Base-by-base conservation (phyloP, 2,888 invertebrate species). In the Desoria tigrina region DNA sequence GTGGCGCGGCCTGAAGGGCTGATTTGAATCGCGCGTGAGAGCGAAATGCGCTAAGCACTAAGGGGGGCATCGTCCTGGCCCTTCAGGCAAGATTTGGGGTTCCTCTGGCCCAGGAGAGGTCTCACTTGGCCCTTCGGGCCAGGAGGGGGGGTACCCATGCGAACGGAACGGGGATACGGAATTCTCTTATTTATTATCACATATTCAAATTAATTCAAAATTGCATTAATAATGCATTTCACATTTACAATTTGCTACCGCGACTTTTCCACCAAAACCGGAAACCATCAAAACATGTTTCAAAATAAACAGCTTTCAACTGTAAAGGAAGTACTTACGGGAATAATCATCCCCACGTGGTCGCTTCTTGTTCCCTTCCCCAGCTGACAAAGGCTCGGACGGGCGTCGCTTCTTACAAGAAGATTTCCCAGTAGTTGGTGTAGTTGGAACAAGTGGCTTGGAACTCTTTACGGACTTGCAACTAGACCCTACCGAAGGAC, bases 341-440 rank as follows among this genome's bases (percentile, higher is more conserved):
- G 45, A 45, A 16, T 45, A n/a, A n/a, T 45, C 45, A 3, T 45
- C 45, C 16, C 45, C 68, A 54, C 54, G 50, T 27, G n/a, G 51
- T 4, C 56, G n/a, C 27, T 65, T 68, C 26, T 61, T 64, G 18
- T 61, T 57, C 18, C 37, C 28, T 6, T 61, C 63, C 2, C 16
- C 28, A 0, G 24, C 39, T 23, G 16, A 54, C 58, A 55, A 57
- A 54, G 11, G 57, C 27, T 27, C 63, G 18, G n/a, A 49, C 3
- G 51, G 49, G 14, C 67, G 23, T 28, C 61, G 63, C 1, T 26
- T 51, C 7, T 61, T 60, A 2, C 51, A 45, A 21, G 57, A 58
- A 7, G 16, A 14, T 28, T 39, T 60, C 7, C 54, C 58, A 6
- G 45, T n/a, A n/a, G 66, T 39, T 2, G 65, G 62, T 2, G 65